Base-by-base conservation (phyloP, 35 echinoderm and acorn worm species). In the Acanthaster planci region DNA sequence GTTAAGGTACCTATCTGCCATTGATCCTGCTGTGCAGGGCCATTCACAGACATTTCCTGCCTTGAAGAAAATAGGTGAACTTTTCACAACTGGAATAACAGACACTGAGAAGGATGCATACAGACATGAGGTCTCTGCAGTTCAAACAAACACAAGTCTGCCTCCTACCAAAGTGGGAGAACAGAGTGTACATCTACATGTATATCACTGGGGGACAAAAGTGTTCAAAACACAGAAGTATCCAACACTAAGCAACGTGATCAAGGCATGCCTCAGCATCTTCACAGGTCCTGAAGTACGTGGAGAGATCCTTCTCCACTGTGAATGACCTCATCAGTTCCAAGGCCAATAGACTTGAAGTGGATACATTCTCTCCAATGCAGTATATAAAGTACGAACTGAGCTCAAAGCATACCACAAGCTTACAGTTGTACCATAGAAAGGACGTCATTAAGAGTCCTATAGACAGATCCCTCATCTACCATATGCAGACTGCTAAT, bases 151-250 rank as follows among this genome's bases (percentile, higher is more conserved):
- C 81, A 40, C 35, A 30, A 27, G 19, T 57, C 38, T 89, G 44
- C 87, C 87, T 67, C 1, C 52, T 32, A 58, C 82, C 60, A 58
- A 68, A 36, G 77, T 27, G 6, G 67, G 86, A 59, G 35, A n/a
- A n/a, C n/a, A n/a, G n/a, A n/a, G n/a, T n/a, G n/a, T n/a, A n/a
- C n/a, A n/a, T n/a, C n/a, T 80, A 57, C 52, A n/a, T n/a, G n/a
- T n/a, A n/a, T n/a, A 82, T 23, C 83, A 90, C 31, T 90, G 88
- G 88, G 83, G 88, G 88, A 50, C 80, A 77, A 60, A 10, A 26
- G 88, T 90, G 9, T 67, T 90, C 30, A 29, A n/a, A n/a, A n/a
- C n/a, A n/a, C n/a, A 72, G 64, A 90, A 90, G 77, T 90, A 84
- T 76, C 88, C 88, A 84, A 37, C 88, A 35, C 88, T 90, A 15